Evolutionary conservation across 2,888 invertebrate genomes (phyloP), one percentile per base, ranked within the genome.

Genomic region (Ditula angustiorana): DNA sequence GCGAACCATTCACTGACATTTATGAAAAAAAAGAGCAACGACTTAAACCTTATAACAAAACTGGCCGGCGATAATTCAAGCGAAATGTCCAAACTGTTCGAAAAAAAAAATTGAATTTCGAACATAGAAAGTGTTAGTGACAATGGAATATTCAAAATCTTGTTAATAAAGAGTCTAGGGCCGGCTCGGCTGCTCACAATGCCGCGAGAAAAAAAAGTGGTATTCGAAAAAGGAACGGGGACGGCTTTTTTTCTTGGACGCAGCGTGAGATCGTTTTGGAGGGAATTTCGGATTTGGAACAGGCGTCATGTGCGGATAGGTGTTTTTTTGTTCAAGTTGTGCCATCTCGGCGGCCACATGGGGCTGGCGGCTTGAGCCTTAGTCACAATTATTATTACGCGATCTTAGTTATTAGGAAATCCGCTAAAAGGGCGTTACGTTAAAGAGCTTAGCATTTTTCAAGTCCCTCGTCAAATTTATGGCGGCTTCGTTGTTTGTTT

Each of bases 71-170:
- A 92, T 92, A 92, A 90, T 87, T 92, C 92, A 92, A 90, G 91
- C 92, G 87, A 92, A 92, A 92, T 91, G 92, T 91, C 92, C 91
- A 90, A 91, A 90, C 85, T 84, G 81, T 74, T 77, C 71, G 83
- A 89, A 90, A 82, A 80, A n/a, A 41, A 83, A 81, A 82, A 80
- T 83, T 78, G 77, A 86, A 87, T 85, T 86, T 87, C 77, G 81
- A 90, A 86, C 83, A 83, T 91, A 88, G 92, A 92, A 92, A 92
- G 92, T 92, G 92, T 92, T 91, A 88, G 90, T 82, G 86, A 92
- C 92, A 92, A 92, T 91, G 80, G 91, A 85, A 90, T 90, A 90
- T 91, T 87, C 88, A 86, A 88, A 89, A 92, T 92, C 92, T 90
- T 91, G 92, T 92, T 92, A 92, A 90, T 90, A 91, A 88, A 90